Conservation (phyloP, 2,797 vertebrate genomes). For the Strix occidentalis region DNA sequence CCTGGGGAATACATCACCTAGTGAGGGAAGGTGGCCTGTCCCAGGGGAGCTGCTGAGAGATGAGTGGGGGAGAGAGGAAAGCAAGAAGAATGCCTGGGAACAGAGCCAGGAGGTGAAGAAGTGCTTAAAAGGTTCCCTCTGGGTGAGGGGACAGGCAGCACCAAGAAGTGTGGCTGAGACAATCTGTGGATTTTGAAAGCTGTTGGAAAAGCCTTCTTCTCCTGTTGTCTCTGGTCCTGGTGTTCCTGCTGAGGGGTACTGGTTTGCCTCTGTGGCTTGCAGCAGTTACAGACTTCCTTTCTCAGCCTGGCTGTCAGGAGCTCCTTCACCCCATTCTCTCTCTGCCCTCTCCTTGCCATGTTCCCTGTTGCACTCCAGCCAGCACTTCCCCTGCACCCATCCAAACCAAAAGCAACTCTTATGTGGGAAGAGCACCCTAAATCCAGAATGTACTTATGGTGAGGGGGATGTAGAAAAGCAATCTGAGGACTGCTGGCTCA, state of each 20-base stretch:
- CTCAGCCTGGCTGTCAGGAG: neutral
- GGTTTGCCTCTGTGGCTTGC: neutral
- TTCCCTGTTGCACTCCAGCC: neutral
- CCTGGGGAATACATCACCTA: neutral
- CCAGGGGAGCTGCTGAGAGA: neutral
- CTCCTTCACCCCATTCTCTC: neutral
- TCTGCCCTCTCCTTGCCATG: neutral
- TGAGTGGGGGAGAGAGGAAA: neutral
- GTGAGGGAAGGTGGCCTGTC: neutral
- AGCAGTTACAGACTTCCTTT: neutral
- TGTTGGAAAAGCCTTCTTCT: neutral
- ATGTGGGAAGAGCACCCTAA: neutral
- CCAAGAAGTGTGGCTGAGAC: neutral
- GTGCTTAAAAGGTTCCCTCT: neutral
- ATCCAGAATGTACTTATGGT: neutral
- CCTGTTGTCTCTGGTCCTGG: neutral
- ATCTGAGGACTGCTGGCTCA: slow-evolving; percentile 13
- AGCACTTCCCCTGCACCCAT: neutral
- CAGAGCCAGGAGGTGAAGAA: neutral
- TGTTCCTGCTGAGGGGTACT: neutral
- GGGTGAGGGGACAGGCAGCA: neutral
- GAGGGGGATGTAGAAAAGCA: slow-evolving; percentile 19
- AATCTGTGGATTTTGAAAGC: neutral
- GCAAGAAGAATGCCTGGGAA: neutral
- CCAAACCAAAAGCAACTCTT: neutral